Conservation (phyloP, 1,140 invertebrate genomes). For the Drosophila pallidifrons region DNA sequence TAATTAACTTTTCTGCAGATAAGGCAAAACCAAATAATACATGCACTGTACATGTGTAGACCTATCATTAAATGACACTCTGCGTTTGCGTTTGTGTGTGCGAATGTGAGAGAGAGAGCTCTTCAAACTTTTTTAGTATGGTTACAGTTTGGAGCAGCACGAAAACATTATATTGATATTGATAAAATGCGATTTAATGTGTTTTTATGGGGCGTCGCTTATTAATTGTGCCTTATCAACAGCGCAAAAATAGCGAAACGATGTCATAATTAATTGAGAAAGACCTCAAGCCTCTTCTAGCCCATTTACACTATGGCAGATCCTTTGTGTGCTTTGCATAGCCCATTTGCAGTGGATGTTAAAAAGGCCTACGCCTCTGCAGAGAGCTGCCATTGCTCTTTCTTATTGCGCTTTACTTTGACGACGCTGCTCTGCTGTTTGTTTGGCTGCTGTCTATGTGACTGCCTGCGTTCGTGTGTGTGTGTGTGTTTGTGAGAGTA, state of each 20-base stretch:
- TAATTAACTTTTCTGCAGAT: constrained; percentile 47
- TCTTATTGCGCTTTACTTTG: constrained; percentile 44
- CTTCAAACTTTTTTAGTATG: constrained; percentile 20
- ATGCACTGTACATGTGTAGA: constrained; percentile 4
- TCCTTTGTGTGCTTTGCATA: too few relatives aligned
- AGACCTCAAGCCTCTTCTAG: neutral
- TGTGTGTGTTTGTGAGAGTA: constrained; percentile 29
- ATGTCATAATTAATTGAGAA: neutral
- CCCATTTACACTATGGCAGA: neutral
- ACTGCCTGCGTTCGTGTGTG: constrained; percentile 3
- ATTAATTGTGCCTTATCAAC: constrained; percentile 56
- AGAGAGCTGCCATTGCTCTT: constrained; percentile 57
- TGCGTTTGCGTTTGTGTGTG: neutral
- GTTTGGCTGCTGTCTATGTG: constrained; percentile 32
- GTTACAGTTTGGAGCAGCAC: constrained; percentile 22
- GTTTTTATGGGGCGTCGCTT: constrained; percentile 50
- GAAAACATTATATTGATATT: constrained; percentile 53
- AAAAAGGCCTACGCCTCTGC: constrained; percentile 49
- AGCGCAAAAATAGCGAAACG: neutral
- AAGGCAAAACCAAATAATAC: constrained; percentile 34
- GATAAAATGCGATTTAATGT: constrained; percentile 61
- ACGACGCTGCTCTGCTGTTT: constrained; percentile 14
- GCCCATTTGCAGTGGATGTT: neutral
- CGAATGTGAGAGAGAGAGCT: constrained; percentile 13
- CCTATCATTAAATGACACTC: constrained; percentile 11